These are phyloP conservation scores for Tringa solitaria DNA, from an alignment of 2,113 vertebrate genomes.

Conservation along the genomic window DNA sequence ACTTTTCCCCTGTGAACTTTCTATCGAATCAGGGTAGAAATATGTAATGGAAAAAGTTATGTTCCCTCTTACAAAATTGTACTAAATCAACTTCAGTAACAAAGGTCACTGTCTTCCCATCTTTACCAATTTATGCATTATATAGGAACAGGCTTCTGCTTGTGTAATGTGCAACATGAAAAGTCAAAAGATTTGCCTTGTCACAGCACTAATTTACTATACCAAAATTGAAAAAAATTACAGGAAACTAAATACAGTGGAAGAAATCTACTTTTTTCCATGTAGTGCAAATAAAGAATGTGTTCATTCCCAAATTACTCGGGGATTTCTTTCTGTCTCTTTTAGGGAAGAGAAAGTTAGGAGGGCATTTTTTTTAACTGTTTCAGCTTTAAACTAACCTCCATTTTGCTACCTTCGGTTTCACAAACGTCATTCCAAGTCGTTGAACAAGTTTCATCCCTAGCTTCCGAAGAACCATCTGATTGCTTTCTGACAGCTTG, in stretches of 20 bases:
- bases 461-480: conserved; percentile 87
- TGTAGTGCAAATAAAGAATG: background rate
- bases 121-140: background rate
- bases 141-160: conserved; percentile 12
- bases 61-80: conserved; percentile 4
- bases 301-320: background rate
- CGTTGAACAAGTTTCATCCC: conserved; percentile 91
- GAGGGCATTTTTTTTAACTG: background rate
- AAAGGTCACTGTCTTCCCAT: background rate
- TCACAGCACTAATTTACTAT: background rate
- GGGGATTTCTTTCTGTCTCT: background rate
- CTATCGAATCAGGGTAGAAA: conserved; percentile 15
- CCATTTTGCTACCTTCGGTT: conserved; percentile 90
- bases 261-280: background rate
- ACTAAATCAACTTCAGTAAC: background rate
- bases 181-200: background rate
- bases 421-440: conserved; percentile 89
- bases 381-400: conserved; percentile 76
- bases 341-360: background rate
- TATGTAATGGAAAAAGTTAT: conserved; percentile 48
- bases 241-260: background rate
- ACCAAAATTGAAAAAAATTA: background rate
- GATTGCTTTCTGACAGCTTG: conserved; percentile 80
- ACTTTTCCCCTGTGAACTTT: conserved; percentile 65
- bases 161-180: background rate